phyloP scores from a whole-genome alignment of 1,140 invertebrate species.

The Trichonephila inaurata region DNA sequence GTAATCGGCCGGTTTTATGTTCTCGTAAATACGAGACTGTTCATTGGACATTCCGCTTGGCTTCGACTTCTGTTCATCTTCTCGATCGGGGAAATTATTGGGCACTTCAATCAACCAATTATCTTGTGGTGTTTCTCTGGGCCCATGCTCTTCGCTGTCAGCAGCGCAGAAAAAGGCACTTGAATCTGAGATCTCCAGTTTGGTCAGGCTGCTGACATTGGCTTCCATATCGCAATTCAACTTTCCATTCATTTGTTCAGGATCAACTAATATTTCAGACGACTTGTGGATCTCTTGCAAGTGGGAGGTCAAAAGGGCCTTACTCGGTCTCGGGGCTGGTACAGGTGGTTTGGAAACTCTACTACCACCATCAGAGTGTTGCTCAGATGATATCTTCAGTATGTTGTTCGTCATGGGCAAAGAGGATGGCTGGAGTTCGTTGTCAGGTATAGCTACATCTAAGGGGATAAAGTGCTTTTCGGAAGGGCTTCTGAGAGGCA shows the following conservation, averaged over 20 bases:
- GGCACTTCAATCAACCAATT: slow-evolving; percentile 64
- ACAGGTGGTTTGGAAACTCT: slow-evolving; percentile 53
- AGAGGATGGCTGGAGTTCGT: not conserved
- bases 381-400: slow-evolving; percentile 41
- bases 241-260: not conserved
- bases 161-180: slow-evolving; percentile 59
- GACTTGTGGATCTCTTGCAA: not conserved
- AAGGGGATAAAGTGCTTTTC: slow-evolving; percentile 63
- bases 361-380: not conserved
- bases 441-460: slow-evolving; percentile 57
- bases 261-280: not conserved
- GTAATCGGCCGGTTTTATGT: slow-evolving; percentile 61
- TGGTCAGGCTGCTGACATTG: slow-evolving; percentile 52
- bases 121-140: not conserved
- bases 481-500: not conserved
- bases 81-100: slow-evolving; percentile 19
- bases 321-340: slow-evolving; percentile 64
- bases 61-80: slow-evolving; percentile 9
- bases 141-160: not conserved
- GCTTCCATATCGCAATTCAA: not conserved
- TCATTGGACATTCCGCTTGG: not conserved
- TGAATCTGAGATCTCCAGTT: slow-evolving; percentile 63
- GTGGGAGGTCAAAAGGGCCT: not conserved
- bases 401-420: slow-evolving; percentile 39
- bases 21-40: slow-evolving; percentile 54